Conservation (phyloP, 2,888 invertebrate genomes). For the Eurytoma adleriae region DNA sequence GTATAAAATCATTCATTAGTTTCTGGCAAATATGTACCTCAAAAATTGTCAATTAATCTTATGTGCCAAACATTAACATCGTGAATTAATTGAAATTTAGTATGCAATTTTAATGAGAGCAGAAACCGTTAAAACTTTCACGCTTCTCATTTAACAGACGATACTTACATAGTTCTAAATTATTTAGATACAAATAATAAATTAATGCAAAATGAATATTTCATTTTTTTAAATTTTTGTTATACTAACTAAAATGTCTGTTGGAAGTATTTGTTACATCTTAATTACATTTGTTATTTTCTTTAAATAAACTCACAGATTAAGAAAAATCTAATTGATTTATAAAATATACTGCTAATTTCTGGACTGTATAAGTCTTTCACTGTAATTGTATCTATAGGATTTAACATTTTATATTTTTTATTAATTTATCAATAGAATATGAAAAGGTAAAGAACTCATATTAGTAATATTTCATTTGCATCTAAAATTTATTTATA, state of each 20-base stretch:
- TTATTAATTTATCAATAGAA: conserved; percentile 15
- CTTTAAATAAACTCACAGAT: conserved; percentile 10
- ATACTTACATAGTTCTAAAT: conserved; percentile 18
- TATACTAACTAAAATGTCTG: conserved; percentile 46
- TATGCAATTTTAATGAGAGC: conserved; percentile 62
- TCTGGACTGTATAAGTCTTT: conserved; percentile 7
- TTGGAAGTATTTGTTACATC: conserved; percentile 48
- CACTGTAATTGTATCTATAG: conserved; percentile 27
- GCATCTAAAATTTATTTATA: conserved; percentile 19
- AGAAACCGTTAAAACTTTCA: neutral
- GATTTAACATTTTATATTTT: conserved; percentile 36
- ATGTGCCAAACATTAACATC: conserved; percentile 64
- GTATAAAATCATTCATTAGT: neutral
- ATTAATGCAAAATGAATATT: conserved; percentile 1
- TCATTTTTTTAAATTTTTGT: conserved; percentile 42
- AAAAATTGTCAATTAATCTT: conserved; percentile 56
- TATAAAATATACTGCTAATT: conserved; percentile 16
- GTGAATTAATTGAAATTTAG: conserved; percentile 47
- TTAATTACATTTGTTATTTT: conserved; percentile 33
- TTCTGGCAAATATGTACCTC: conserved; percentile 7
- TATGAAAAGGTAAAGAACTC: conserved; percentile 1
- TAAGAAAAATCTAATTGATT: conserved; percentile 40
- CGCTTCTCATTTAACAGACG: conserved; percentile 8
- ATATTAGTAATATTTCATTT: conserved; percentile 13
- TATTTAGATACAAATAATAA: conserved; percentile 20